phyloP scores from a whole-genome alignment of 2,797 vertebrate species.

The Phataginus tetradactyla region DNA sequence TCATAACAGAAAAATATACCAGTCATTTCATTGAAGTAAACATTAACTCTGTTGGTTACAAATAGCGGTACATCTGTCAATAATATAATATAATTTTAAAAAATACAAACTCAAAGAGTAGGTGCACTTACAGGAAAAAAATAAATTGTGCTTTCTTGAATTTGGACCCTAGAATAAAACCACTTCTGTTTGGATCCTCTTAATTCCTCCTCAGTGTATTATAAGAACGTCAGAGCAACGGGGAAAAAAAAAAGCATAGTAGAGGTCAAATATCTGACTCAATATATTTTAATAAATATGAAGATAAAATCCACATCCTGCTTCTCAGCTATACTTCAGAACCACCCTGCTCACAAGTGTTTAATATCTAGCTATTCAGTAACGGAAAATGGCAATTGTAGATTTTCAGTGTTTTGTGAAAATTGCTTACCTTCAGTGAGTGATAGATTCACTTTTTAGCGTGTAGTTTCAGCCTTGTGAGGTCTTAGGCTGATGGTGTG shows the following conservation, averaged over 20 bases:
- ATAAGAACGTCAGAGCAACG: not conserved
- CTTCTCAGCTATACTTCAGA: not conserved
- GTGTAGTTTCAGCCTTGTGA: not conserved
- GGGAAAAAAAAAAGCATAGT: not conserved
- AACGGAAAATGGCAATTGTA: not conserved
- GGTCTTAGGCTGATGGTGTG: not conserved
- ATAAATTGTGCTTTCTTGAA: not conserved
- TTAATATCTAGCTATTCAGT: not conserved
- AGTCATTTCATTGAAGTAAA: not conserved
- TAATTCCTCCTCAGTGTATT: not conserved
- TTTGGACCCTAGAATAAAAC: not conserved
- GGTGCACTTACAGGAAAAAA: not conserved
- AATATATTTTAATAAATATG: not conserved
- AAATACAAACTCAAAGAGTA: not conserved
- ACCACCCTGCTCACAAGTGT: not conserved
- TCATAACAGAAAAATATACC: not conserved
- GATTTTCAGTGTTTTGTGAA: not conserved
- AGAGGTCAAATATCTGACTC: not conserved
- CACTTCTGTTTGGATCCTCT: not conserved
- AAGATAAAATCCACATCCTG: not conserved
- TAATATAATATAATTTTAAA: not conserved
- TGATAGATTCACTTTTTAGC: not conserved
- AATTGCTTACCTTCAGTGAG: not conserved
- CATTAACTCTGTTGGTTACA: slow-evolving; percentile 12
- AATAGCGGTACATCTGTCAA: not conserved